A percentile compares a stretch with the other conserved stretches of the same genome.
phyloP scores from a whole-genome alignment of 2,113 vertebrate genomes.

The Brachionichthys hirsutus region DNA sequence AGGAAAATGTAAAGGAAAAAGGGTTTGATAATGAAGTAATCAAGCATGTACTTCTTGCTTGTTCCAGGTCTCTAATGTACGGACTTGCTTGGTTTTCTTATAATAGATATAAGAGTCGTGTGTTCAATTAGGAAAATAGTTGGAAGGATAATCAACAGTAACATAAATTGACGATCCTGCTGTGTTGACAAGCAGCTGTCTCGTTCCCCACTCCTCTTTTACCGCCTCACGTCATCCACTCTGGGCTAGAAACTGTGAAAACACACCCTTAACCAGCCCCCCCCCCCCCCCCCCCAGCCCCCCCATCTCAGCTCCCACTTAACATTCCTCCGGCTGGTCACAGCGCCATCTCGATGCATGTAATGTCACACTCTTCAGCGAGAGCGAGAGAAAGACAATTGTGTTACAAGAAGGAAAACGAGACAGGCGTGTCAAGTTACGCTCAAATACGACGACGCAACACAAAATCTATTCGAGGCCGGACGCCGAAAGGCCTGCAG shows the following conservation, averaged over 20 bases:
- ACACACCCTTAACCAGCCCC: background rate
- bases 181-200: too few species aligned
- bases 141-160: too few species aligned
- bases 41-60: too few species aligned
- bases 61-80: too few species aligned
- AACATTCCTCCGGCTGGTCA: conserved; percentile 67
- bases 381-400: conserved; percentile 26
- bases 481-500: conserved; percentile 55
- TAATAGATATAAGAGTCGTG: too few species aligned
- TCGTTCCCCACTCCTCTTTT: background rate
- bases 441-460: conserved; percentile 43
- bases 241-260: conserved; percentile 8
- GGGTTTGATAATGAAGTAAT: too few species aligned
- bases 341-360: conserved; percentile 54
- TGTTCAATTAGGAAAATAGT: too few species aligned
- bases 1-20: too few species aligned
- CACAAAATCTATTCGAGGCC: conserved; percentile 41
- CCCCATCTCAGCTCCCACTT: conserved; percentile 29
- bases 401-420: conserved; percentile 50
- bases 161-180: too few species aligned
- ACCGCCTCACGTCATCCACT: conserved; percentile 22
- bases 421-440: conserved; percentile 71
- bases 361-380: conserved; percentile 70
- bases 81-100: too few species aligned
- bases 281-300: conserved; percentile 2